Base-by-base conservation (phyloP, 2,888 invertebrate species). In the Byasa hedistus region DNA sequence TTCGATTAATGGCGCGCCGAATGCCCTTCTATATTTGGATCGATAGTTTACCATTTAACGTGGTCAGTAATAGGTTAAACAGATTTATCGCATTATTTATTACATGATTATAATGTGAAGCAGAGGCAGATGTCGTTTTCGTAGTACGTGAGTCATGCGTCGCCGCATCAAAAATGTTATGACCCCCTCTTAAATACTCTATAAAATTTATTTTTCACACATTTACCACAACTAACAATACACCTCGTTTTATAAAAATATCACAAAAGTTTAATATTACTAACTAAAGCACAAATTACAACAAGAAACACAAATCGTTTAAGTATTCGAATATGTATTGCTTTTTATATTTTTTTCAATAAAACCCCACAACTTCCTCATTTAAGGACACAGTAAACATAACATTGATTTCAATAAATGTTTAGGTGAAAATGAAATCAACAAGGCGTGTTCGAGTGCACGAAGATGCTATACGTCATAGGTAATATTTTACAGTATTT, bases 361-460 rank as follows among this genome's bases (percentile, higher is more conserved):
- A 39, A 48, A 58, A n/a, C 12, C 44, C 21, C 32, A 52, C 39
- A 32, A 55, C 57, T 19, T 24, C 58, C 32, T 66, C 22, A 58
- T 62, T 39, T 66, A 62, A 62, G 27, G 66, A 65, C 66, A 54
- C 65, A 62, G 61, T 61, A 64, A 66, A 66, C 59, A 63, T 68
- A 66, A 72, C 69, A 70, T 73, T 79, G 74, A 79, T 90, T 90
- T 89, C 86, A 87, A 87, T 89, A 83, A 85, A 91, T 91, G 89
- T 90, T 90, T 83, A 91, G 91, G 91, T 91, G 89, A 90, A 84
- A 90, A 91, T 91, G 91, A 90, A 91, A 90, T 84, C 91, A 79
- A 81, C 89, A 85, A 89, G 91, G 91, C 91, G 91, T 81, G 91
- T 91, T 82, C 91, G 91, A 80, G 91, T 91, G 83, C 91, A 90